Evolutionary conservation across 92 coral and sea anemone genomes (phyloP).

Genomic region (Bergia puertoricense): DNA sequence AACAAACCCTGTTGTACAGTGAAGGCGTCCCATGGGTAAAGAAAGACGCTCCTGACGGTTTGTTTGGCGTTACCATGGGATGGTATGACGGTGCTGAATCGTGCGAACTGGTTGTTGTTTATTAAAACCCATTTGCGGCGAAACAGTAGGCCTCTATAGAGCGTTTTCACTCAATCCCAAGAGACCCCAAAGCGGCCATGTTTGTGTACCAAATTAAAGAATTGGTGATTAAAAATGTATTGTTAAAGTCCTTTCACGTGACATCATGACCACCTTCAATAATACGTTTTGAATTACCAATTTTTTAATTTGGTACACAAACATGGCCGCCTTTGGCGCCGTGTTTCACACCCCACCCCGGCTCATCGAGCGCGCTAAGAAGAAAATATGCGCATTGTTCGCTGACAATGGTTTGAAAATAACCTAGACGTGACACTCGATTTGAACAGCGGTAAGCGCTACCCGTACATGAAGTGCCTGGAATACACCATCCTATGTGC

Average conservation of each 20-base stretch:
- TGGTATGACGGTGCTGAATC: background rate
- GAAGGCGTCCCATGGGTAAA: background rate
- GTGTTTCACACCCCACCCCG: background rate
- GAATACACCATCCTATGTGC: background rate
- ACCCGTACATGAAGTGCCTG: background rate
- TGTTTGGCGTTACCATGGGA: background rate
- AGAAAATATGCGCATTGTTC: background rate
- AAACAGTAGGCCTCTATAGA: background rate
- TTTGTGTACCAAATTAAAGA: too few relatives aligned
- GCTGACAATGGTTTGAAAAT: background rate
- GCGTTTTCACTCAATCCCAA: too few relatives aligned
- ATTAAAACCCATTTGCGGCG: background rate
- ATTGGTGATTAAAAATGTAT: too few relatives aligned
- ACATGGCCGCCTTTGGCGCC: background rate
- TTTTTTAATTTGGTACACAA: too few relatives aligned
- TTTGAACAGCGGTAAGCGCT: background rate
- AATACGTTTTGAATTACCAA: too few relatives aligned
- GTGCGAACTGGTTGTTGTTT: background rate
- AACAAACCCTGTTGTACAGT: background rate
- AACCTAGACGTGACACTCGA: background rate
- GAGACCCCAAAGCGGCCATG: too few relatives aligned
- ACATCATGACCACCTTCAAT: too few relatives aligned
- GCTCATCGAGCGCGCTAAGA: too few relatives aligned
- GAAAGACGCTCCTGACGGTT: background rate
- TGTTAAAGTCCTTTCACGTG: too few relatives aligned